A percentile compares a stretch with the other conserved stretches of the same genome.
phyloP scores from a whole-genome alignment of 1,140 invertebrate genomes.

The Drosophila truncata region DNA sequence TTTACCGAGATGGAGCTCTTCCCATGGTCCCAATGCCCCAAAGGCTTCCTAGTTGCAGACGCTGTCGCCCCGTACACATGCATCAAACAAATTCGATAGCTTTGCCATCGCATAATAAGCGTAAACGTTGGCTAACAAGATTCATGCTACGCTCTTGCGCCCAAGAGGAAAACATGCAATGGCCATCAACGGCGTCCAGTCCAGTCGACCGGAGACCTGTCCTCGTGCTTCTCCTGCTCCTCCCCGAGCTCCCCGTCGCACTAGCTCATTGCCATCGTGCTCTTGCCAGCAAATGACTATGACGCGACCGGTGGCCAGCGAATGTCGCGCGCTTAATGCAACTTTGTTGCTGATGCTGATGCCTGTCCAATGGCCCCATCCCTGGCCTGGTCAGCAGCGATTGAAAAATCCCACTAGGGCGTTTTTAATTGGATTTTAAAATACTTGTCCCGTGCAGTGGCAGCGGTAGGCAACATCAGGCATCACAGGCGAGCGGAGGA shows the following conservation, averaged over 20 bases:
- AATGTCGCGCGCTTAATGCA: slow-evolving; percentile 79
- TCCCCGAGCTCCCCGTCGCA: background rate
- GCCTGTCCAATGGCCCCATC: slow-evolving; percentile 33
- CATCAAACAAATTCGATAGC: slow-evolving; percentile 82
- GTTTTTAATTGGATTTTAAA: slow-evolving; percentile 84
- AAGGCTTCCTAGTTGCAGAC: slow-evolving; percentile 5
- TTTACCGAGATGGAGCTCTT: slow-evolving; percentile 52
- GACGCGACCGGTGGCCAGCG: slow-evolving; percentile 66
- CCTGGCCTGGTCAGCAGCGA: slow-evolving; percentile 57
- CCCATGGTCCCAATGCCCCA: slow-evolving; percentile 18
- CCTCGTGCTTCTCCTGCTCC: background rate
- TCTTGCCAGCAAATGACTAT: slow-evolving; percentile 36
- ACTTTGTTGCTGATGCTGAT: slow-evolving; percentile 74
- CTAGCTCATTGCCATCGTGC: slow-evolving; percentile 21
- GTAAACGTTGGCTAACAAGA: slow-evolving; percentile 84
- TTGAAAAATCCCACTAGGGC: slow-evolving; percentile 78
- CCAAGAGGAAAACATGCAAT: slow-evolving; percentile 80
- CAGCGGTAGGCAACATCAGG: slow-evolving; percentile 67
- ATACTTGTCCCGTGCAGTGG: slow-evolving; percentile 75
- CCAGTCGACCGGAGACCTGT: slow-evolving; percentile 30
- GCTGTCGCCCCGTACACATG: slow-evolving; percentile 31
- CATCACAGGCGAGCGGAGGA: slow-evolving; percentile 51
- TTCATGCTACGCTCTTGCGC: slow-evolving; percentile 81
- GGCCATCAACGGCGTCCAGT: slow-evolving; percentile 71
- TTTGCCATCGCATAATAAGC: slow-evolving; percentile 80